Base-by-base conservation (phyloP, 1,140 invertebrate genomes). In the Meloidogyne floridensis region DNA sequence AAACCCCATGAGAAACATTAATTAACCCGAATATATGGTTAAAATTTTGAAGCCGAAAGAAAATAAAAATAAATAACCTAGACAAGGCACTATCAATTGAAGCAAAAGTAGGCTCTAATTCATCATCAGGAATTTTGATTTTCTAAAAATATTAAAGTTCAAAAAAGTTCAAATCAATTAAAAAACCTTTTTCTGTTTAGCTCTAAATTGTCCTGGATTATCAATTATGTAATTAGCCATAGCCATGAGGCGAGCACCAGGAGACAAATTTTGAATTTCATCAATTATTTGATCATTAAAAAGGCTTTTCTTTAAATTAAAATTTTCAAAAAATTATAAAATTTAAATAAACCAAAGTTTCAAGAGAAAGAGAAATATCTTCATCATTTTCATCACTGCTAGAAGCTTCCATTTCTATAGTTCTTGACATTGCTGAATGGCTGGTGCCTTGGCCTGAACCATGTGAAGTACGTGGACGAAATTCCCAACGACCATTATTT, bases 171-270 rank as follows among this genome's bases (percentile, higher is more conserved):
- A 32, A 80, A 51, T 47, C 0, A 47, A 6, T 47, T 6, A 47
- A 47, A 8, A 18, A 47, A 77, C 74, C 18, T 72, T 65, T 65
- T 47, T 43, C 42, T 18, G 20, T 54, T 83, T 83, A 77, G 15
- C 75, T 20, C 20, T 18, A 77, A 83, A 83, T 20, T 84, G 81
- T 56, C 53, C 72, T 1, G 54, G 20, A 83, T 82, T 83, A 10
- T 83, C 82, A 32, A 83, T 59, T 32, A 83, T 65, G 47, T 83
- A 83, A 74, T 84, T 84, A 18, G 82, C 82, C 69, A 83, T 70
- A n/a, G 74, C 82, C 42, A 85, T 72, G 6, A 75, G 73, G 9
- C 53, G 53, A 42, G 77, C 81, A 2, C 73, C 56, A 10, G 81
- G 81, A 42, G 80, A 82, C 15, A 82, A 54, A n/a, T 79, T 7